A percentile compares a stretch with the other conserved stretches of the same genome.
Conservation (phyloP, 2,888 invertebrate genomes). For the Serripes groenlandicus region DNA sequence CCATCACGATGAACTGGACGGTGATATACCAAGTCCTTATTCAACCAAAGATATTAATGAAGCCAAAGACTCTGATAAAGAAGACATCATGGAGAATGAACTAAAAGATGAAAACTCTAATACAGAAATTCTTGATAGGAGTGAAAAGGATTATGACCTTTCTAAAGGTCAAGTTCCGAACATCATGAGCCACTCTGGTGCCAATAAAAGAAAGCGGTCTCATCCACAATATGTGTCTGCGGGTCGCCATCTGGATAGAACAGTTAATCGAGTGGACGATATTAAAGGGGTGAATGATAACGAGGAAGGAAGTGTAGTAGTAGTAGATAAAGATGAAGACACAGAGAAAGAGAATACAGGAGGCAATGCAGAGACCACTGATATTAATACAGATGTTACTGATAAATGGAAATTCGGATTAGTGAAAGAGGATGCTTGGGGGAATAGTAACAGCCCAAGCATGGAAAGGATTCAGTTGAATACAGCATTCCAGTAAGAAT, state of each 20-base stretch:
- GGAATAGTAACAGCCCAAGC: conserved; percentile 74
- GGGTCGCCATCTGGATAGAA: conserved; percentile 87
- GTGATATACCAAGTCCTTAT: conserved; percentile 57
- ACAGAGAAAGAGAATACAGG: conserved; percentile 73
- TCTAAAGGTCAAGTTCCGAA: conserved; percentile 43
- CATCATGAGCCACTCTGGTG: conserved; percentile 65
- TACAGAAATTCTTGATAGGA: conserved; percentile 56
- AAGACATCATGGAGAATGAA: conserved; percentile 40
- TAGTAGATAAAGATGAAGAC: conserved; percentile 50
- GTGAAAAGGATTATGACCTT: conserved; percentile 49
- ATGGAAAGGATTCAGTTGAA: conserved; percentile 79
- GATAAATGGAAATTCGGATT: conserved; percentile 65
- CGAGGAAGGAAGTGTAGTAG: conserved; percentile 47
- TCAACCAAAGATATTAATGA: conserved; percentile 63
- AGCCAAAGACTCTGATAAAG: conserved; percentile 67
- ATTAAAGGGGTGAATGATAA: background rate
- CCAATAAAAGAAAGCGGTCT: conserved; percentile 93
- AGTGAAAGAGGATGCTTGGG: conserved; percentile 77
- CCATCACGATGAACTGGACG: conserved; percentile 43
- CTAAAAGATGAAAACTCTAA: conserved; percentile 64
- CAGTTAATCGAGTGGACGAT: conserved; percentile 58
- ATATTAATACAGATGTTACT: conserved; percentile 62
- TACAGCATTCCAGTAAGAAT: conserved; percentile 74
- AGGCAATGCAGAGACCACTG: conserved; percentile 36
- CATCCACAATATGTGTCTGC: conserved; percentile 99